Conservation (phyloP, 2,113 vertebrate genomes). For the Hemiprocne comata region DNA sequence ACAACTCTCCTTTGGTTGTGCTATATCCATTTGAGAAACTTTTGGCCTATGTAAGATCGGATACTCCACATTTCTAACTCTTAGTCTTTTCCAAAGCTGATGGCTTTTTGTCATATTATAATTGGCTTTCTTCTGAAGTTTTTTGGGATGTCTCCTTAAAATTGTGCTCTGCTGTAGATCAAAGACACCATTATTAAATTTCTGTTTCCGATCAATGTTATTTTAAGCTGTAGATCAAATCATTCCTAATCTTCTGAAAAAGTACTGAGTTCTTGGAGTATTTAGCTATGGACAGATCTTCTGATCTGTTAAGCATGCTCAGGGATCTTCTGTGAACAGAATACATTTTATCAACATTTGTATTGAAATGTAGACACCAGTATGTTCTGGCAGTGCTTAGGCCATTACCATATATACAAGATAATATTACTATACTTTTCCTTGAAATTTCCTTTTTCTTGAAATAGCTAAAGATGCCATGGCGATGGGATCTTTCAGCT, state of each 20-base stretch:
- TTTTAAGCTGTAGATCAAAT: background rate
- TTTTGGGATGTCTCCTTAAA: background rate
- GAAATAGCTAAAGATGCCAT: background rate
- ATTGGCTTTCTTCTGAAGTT: background rate
- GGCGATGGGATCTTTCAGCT: background rate
- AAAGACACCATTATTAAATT: background rate
- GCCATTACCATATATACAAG: background rate
- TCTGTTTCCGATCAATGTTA: background rate
- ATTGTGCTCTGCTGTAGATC: background rate
- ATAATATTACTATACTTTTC: background rate
- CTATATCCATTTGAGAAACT: background rate
- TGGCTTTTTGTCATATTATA: background rate
- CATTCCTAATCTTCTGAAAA: background rate
- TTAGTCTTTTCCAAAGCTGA: background rate
- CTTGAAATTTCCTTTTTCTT: background rate
- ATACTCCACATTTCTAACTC: background rate
- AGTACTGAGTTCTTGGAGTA: background rate
- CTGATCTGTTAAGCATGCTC: background rate
- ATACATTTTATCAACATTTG: background rate
- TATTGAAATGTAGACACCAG: background rate
- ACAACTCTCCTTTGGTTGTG: background rate
- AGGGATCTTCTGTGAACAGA: background rate
- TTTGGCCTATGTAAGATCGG: background rate
- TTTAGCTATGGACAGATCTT: background rate
- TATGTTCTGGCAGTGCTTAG: background rate